phyloP scores from a whole-genome alignment of 64 coral and sea anemone species.

The Orbicella faveolata region DNA sequence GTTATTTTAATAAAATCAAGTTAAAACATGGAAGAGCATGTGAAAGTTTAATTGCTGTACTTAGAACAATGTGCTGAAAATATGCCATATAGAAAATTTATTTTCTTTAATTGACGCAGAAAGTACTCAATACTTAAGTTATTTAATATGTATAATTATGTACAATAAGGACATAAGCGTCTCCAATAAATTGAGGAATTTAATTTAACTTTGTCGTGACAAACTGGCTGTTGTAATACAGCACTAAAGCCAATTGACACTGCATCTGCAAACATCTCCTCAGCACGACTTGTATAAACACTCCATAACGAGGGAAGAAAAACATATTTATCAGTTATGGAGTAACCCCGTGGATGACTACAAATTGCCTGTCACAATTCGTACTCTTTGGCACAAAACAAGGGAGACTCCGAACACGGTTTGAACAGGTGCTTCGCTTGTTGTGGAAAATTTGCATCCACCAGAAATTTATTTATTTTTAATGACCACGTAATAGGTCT shows the following conservation, averaged over 20 bases:
- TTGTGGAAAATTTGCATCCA: neutral
- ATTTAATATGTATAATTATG: too few relatives aligned
- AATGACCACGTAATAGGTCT: conserved; percentile 15
- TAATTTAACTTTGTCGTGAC: conserved; percentile 19
- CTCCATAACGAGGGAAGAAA: neutral
- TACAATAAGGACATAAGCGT: too few relatives aligned
- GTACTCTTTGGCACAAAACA: neutral
- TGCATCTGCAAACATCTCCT: neutral
- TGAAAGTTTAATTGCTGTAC: neutral
- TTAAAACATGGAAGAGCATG: neutral
- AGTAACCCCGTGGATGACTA: neutral
- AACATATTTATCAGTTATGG: neutral
- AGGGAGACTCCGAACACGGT: neutral
- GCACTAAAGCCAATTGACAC: neutral
- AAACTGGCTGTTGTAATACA: conserved; percentile 3
- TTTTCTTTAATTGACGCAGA: neutral
- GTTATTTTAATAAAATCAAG: neutral
- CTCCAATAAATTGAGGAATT: neutral
- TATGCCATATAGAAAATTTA: too few relatives aligned
- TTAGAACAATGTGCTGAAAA: neutral
- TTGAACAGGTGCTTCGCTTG: conserved; percentile 2
- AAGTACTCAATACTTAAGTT: too few relatives aligned
- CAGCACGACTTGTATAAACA: conserved; percentile 41
- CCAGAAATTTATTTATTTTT: conserved; percentile 41
- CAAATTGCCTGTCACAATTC: conserved; percentile 28